Evolutionary conservation across 1,140 invertebrate genomes (phyloP).

Genomic region (Caenorhabditis briggsae): DNA sequence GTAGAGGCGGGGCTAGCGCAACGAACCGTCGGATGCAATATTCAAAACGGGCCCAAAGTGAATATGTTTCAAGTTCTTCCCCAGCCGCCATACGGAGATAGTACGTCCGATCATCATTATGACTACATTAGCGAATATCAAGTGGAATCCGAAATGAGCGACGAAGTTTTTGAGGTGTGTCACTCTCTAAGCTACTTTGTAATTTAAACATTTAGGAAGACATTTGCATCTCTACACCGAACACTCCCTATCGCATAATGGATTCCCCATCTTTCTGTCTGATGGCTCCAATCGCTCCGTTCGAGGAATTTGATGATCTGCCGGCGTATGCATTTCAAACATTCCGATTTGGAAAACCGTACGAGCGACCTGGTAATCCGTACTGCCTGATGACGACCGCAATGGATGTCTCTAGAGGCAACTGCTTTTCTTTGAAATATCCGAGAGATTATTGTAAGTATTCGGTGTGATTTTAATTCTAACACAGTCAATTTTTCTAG

Average conservation of each 20-base stretch:
- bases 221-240: background rate
- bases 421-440: background rate
- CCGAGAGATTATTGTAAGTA: slow-evolving; percentile 20
- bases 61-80: background rate
- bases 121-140: background rate
- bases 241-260: background rate
- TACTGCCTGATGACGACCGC: background rate
- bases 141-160: slow-evolving; percentile 15
- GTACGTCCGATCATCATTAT: background rate
- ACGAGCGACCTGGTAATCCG: background rate
- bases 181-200: background rate
- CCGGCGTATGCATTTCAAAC: background rate
- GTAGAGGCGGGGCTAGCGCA: background rate
- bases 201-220: background rate
- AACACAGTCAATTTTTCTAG: background rate
- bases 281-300: slow-evolving; percentile 18
- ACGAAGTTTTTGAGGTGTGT: slow-evolving; percentile 25
- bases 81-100: background rate
- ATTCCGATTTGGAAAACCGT: background rate
- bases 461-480: background rate
- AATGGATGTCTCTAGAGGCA: background rate
- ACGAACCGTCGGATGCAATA: background rate
- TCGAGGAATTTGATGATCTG: background rate
- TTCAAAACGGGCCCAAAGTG: background rate
- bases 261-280: background rate